Base-by-base conservation (phyloP, 2,113 vertebrate genomes). In the Clarias gariepinus region DNA sequence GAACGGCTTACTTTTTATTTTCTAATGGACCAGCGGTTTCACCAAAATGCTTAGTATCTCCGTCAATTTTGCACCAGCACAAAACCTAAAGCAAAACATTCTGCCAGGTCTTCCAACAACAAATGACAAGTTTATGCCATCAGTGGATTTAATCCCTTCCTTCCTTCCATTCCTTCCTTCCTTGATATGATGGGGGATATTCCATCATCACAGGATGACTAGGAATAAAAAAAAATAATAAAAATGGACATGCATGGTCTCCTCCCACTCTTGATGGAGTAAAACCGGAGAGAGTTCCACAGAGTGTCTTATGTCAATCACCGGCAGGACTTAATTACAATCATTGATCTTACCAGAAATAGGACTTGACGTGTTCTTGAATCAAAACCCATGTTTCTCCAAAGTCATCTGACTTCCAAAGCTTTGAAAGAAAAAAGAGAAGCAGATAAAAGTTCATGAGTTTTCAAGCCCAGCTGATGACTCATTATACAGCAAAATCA, bases 401-500 rank as follows among this genome's bases (percentile, higher is more conserved):
- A 90, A 99, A 99, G 92, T 99, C 98, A 33, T 99, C 98, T 0
- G 98, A 99, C 89, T 98, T 99, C 98, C 98, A 99, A 21, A 99
- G 96, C 98, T 99, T 94, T 36, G 11, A 61, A 52, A 76, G 15
- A 60, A 60, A 61, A 86, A 81, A 69, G 57, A 30, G 78, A 25
- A 85, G 11, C 18, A 36, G n/a, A n/a, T 55, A n/a, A 81, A 30
- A 23, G 3, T 60, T 60, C 7, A 18, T 41, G 19, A 61, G 30
- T 36, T 13, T 61, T 69, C 30, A 28, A 69, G 7, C 52, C 19
- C 21, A 80, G 61, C 28, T 36, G 57, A 61, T 81, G 57, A 81
- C 30, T 81, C 57, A 61, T 21, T 60, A 23, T 8, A 81, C n/a
- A 25, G 33, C 21, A 41, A 23, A 61, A 25, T 61, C 57, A 61